Evolutionary conservation across 2,113 vertebrate species (phyloP), one percentile per base, ranked within the genome.

Genomic region (Apodemus speciosus): DNA sequence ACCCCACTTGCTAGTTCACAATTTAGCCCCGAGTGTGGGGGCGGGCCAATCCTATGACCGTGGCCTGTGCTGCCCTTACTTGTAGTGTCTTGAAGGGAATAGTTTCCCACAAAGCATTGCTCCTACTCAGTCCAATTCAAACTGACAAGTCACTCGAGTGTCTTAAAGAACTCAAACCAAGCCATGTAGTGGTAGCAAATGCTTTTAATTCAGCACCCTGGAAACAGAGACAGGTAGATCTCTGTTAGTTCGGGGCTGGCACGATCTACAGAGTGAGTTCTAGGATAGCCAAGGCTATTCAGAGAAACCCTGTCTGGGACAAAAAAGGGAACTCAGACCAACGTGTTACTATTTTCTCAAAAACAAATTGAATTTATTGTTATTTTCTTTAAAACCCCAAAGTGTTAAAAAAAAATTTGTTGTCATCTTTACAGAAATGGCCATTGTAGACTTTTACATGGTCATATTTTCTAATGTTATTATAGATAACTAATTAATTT

Each of bases 401-500:
- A 66, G 9, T 18, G 85, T 83, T 35, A 85, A 68, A 11, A n/a
- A n/a, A n/a, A n/a, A 38, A 84, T 90, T 95, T 93, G 75, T 51
- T 75, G 9, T 49, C 91, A 72, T 38, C 35, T 89, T 93, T n/a
- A 1, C 10, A 69, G 76, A 62, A 20, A 58, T 81, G 51, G 93
- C 4, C 76, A 92, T 93, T 92, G 84, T 9, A 35, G 89, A 18
- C 27, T 66, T 60, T 90, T 18, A 40, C 49, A 15, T 79, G 88
- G 30, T 0, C 83, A 92, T 72, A 38, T 56, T 88, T 91, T 85
- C 85, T 68, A 53, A 96, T 76, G 81, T 87, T 92, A 43, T n/a
- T 85, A 40, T 71, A 32, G 49, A 87, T 85, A 95, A 53, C 71
- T 1, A 40, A 95, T 93, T 68, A 75, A 27, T 77, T 60, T 11